phyloP scores from a whole-genome alignment of 2,797 vertebrate species.

The Gymnodraco acuticeps region DNA sequence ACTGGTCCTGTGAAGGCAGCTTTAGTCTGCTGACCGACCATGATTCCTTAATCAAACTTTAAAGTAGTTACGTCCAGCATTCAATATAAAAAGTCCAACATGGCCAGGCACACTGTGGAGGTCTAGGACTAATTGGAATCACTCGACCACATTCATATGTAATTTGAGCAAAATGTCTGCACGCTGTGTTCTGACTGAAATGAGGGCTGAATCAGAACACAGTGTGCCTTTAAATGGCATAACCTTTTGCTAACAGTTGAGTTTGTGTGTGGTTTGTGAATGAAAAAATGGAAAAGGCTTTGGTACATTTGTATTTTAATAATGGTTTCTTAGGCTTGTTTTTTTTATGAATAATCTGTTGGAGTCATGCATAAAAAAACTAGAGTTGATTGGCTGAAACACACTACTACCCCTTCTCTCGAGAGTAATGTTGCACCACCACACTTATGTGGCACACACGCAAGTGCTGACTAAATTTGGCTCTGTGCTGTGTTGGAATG shows the following conservation, averaged over 20 bases:
- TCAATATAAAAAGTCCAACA: conserved; percentile 20
- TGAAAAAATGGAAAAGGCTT: background rate
- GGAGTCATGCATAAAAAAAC: background rate
- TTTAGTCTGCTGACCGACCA: conserved; percentile 24
- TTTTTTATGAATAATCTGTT: background rate
- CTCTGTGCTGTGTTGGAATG: conserved; percentile 5
- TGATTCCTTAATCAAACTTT: conserved; percentile 24
- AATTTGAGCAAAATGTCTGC: background rate
- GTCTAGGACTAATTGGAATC: conserved; percentile 29
- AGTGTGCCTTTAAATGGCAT: background rate
- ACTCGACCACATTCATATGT: background rate
- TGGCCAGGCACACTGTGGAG: background rate
- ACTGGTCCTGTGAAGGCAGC: no score
- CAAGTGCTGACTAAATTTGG: background rate
- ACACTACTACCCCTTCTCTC: background rate
- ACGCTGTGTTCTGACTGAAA: background rate
- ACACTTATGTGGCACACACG: background rate
- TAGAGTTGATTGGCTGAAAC: background rate
- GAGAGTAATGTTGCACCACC: background rate
- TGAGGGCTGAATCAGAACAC: background rate
- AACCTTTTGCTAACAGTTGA: background rate
- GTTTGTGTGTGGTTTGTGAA: background rate
- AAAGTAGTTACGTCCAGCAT: conserved; percentile 30
- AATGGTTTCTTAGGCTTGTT: background rate
- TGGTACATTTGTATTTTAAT: background rate